Evolutionary conservation across 2,113 vertebrate species (phyloP).

Genomic region (Lepidothrix coronata): DNA sequence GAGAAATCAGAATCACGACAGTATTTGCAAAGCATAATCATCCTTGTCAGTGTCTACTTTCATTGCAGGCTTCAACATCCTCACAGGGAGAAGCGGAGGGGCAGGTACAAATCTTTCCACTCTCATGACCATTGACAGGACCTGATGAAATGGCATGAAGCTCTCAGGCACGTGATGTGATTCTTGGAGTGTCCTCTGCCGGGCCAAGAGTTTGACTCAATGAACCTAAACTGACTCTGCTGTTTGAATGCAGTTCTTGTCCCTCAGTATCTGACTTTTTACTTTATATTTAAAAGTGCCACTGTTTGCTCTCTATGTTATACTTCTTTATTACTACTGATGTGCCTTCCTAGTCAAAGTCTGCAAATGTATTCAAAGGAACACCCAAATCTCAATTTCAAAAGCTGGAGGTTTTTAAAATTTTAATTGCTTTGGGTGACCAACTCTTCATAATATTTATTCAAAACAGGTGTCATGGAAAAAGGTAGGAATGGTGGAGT

Average conservation of each 20-base stretch:
- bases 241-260: background rate
- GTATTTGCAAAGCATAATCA: background rate
- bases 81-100: too few relatives aligned
- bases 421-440: background rate
- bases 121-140: too few relatives aligned
- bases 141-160: too few relatives aligned
- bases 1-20: background rate
- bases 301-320: background rate
- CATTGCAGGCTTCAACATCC: too few relatives aligned
- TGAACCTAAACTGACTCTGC: background rate
- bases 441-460: background rate
- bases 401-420: background rate
- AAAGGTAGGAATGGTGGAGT: background rate
- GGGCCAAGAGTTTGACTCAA: background rate
- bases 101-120: too few relatives aligned
- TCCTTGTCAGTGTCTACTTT: background rate
- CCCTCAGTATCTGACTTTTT: background rate
- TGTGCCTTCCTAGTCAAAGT: background rate
- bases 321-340: background rate
- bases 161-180: background rate
- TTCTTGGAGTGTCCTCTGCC: background rate
- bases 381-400: background rate
- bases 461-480: background rate
- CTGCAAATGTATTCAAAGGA: background rate
- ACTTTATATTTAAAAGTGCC: background rate